phyloP scores from a whole-genome alignment of 2,888 invertebrate species.

The Stenichneumon culpator region DNA sequence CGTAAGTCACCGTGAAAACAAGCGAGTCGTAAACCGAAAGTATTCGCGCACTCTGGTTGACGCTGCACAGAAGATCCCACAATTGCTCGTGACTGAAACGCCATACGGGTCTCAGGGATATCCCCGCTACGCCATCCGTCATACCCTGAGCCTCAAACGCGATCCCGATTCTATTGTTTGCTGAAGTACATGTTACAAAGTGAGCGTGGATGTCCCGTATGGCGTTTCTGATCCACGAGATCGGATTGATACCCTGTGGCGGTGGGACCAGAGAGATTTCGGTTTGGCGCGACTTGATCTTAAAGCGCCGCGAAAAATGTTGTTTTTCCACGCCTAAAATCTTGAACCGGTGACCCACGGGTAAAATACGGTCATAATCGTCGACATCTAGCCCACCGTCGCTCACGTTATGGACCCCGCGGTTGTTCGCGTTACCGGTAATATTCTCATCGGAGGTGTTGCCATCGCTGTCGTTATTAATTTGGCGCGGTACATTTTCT shows the following conservation, averaged over 20 bases:
- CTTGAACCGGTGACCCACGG: no score
- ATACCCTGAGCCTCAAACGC: conserved; percentile 1
- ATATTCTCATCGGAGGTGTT: no score
- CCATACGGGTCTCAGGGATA: no score
- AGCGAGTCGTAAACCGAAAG: background rate
- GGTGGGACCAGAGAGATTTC: background rate
- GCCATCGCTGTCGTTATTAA: background rate
- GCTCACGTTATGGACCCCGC: no score
- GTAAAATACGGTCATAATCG: no score
- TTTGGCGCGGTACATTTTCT: background rate
- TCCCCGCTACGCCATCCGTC: background rate
- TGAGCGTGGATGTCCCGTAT: conserved; percentile 14
- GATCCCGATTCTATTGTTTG: background rate
- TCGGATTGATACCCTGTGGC: background rate
- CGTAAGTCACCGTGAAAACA: no score
- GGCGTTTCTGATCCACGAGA: conserved; percentile 17
- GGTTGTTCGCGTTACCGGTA: no score
- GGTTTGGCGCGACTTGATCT: no score
- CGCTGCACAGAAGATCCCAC: background rate
- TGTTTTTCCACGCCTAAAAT: no score
- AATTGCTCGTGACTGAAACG: background rate
- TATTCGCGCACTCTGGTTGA: background rate
- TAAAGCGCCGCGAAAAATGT: no score
- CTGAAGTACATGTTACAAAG: background rate
- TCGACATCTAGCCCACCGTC: no score